Evolutionary conservation across 2,888 invertebrate genomes (phyloP), one percentile per base, ranked within the genome.

Genomic region (Ephialtes manifestator): DNA sequence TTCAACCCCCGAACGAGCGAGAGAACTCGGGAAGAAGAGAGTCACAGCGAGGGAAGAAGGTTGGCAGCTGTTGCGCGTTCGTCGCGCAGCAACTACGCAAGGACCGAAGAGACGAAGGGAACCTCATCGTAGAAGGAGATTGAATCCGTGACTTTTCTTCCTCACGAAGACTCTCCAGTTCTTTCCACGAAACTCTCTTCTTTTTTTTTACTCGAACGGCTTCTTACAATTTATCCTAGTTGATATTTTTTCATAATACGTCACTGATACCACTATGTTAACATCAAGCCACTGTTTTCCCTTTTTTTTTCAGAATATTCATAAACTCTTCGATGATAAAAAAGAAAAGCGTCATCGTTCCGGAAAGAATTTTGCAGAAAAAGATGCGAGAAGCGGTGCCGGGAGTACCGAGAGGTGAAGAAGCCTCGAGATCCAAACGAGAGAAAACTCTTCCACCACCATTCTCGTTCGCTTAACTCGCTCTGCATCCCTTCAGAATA

Each of bases 1-100:
- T 92, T 91, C 90, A 92, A 92, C 89, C 91, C 90, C 89, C 89
- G 87, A 90, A 89, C 89, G 81, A 80, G 78, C 71, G 85, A 74
- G 81, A 87, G 86, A 86, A 85, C 79, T 81, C 48, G 74, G 77
- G 35, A 68, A 20, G 78, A 18, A 39, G 20, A 18, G n/a, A 28
- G 43, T n/a, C 67, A 28, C 7, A 81, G 81, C 79, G 84, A 86
- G 76, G 79, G 79, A 84, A 84, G 83, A 79, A 72, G 71, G 72
- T 77, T 39, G 28, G 65, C 76, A 74, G 58, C 70, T 78, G 68
- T 78, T 78, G 55, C 24, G 20, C 58, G 24, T 28, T 55, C 70
- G 55, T 74, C 48, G 53, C 60, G 31, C 39, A 31, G 60, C 58
- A 70, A 76, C 65, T 76, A 65, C 31, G n/a, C 31, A 65, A 63